Evolutionary conservation across 2,888 invertebrate genomes (phyloP).

Genomic region (Escarpia spicata): DNA sequence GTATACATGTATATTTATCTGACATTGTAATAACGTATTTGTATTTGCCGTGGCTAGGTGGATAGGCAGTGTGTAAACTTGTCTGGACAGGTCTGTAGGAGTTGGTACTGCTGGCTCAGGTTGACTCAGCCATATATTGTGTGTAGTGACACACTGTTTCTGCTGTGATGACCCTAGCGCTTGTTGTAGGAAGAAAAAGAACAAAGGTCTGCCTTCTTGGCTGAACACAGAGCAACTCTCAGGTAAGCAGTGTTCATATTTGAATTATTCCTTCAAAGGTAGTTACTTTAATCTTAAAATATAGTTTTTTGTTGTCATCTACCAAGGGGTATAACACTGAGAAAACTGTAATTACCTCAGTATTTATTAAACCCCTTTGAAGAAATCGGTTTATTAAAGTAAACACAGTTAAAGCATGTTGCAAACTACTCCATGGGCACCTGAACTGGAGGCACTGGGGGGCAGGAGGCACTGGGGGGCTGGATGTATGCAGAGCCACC

Average conservation of each 20-base stretch:
- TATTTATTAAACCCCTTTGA: not conserved
- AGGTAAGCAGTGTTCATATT: not conserved
- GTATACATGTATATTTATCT: not conserved
- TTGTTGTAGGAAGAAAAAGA: not conserved
- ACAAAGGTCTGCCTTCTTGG: conserved; percentile 17
- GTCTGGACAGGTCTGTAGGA: not conserved
- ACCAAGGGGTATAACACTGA: not conserved
- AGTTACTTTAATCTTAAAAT: not conserved
- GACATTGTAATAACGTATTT: not conserved
- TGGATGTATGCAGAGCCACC: too few species aligned
- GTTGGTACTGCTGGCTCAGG: not conserved
- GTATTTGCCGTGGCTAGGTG: not conserved
- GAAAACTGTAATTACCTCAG: not conserved
- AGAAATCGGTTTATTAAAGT: not conserved
- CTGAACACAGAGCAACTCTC: not conserved
- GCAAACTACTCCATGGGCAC: too few species aligned
- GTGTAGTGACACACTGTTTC: not conserved
- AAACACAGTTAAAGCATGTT: too few species aligned
- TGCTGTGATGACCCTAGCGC: not conserved
- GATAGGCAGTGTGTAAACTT: not conserved
- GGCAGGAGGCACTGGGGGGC: too few species aligned
- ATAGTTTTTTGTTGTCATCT: not conserved
- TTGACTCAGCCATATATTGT: not conserved
- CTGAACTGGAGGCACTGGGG: too few species aligned
- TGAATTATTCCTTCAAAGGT: not conserved